Evolutionary conservation across 2,113 vertebrate genomes (phyloP).

Genomic region (Cervus canadensis): DNA sequence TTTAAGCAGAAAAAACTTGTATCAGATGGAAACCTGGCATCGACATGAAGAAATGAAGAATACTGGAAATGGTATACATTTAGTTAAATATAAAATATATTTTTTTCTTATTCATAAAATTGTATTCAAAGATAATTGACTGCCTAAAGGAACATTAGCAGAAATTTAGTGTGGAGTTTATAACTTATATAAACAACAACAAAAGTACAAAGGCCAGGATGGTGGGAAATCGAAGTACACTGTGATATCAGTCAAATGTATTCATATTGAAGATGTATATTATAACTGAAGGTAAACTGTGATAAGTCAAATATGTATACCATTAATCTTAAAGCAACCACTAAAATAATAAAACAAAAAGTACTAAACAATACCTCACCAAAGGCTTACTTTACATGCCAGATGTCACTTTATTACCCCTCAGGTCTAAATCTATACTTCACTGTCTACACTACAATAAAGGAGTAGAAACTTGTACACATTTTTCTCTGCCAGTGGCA

Average conservation of each 20-base stretch:
- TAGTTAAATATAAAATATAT: neutral
- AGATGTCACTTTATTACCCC: neutral
- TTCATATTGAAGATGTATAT: neutral
- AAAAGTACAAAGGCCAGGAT: neutral
- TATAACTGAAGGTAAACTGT: neutral
- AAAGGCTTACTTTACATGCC: neutral
- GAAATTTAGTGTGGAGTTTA: neutral
- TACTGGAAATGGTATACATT: neutral
- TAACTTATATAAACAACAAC: neutral
- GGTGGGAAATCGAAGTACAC: neutral
- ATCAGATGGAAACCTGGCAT: neutral
- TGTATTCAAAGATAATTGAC: neutral
- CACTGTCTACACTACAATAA: neutral
- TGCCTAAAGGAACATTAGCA: neutral
- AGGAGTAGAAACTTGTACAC: neutral
- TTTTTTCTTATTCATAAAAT: neutral
- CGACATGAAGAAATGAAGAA: neutral
- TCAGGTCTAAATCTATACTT: neutral
- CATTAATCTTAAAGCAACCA: neutral
- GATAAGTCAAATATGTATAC: neutral
- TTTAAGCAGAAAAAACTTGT: neutral
- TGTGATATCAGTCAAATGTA: neutral
- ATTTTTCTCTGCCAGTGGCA: neutral
- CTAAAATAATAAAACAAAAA: neutral
- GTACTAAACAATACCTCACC: neutral